A percentile compares a stretch with the other conserved stretches of the same genome.
Evolutionary conservation across 2,888 invertebrate species (phyloP).

Genomic region (Norana najaformis): DNA sequence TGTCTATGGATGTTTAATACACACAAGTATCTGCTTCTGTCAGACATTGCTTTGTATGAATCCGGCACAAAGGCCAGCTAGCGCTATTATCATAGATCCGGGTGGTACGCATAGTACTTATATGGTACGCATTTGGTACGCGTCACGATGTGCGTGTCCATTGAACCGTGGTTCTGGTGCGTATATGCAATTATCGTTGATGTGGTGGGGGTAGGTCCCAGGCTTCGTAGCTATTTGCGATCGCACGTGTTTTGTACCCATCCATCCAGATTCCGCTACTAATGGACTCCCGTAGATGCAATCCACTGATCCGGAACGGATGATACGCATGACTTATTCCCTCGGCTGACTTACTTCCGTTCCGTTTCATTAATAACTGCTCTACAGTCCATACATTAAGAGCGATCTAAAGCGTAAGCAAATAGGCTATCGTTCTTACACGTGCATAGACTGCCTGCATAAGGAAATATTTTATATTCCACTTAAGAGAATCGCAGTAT

Average conservation of each 20-base stretch:
- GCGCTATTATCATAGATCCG: not conserved
- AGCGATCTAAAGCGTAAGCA: not conserved
- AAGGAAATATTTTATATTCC: not conserved
- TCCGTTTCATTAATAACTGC: not conserved
- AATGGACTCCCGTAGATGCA: not conserved
- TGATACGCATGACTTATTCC: not conserved
- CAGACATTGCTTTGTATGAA: not conserved
- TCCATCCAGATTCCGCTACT: not conserved
- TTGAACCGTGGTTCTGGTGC: not conserved
- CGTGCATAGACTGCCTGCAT: not conserved
- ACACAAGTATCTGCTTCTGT: no score
- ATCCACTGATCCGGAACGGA: not conserved
- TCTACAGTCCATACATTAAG: not conserved
- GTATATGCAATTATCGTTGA: not conserved
- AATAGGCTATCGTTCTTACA: no score
- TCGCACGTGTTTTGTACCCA: not conserved
- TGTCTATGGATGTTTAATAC: not conserved
- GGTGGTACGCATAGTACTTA: not conserved
- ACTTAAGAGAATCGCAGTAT: not conserved
- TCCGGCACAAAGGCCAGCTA: no score
- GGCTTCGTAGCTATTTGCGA: not conserved
- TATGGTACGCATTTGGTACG: not conserved
- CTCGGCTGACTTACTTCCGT: not conserved
- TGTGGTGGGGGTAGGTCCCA: not conserved
- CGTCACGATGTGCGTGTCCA: not conserved